A percentile compares a stretch with the other conserved stretches of the same genome.
Evolutionary conservation across 2,797 vertebrate species (phyloP).

Genomic region (Erpetoichthys calabaricus): DNA sequence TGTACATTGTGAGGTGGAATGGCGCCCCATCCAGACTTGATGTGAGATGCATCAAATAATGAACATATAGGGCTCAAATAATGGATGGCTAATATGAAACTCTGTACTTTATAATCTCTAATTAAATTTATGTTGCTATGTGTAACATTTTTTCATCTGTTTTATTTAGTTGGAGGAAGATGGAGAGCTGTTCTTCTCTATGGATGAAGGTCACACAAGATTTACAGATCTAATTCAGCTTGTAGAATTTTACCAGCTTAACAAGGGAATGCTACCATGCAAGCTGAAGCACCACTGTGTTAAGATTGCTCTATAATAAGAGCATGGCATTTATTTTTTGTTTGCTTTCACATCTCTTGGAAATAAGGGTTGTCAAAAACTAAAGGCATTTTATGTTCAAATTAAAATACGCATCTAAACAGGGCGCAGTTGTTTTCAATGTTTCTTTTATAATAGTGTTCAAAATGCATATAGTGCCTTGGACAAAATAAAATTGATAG

Average conservation of each 20-base stretch:
- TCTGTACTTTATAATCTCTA: neutral
- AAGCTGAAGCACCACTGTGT: conserved; percentile 88
- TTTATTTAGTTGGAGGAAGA: conserved; percentile 70
- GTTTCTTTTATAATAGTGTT: too few relatives aligned
- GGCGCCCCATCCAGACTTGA: too few relatives aligned
- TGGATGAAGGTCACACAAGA: conserved; percentile 84
- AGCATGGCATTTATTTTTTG: conserved; percentile 10
- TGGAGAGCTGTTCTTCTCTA: conserved; percentile 74
- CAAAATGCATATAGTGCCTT: too few relatives aligned
- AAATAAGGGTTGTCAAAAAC: neutral
- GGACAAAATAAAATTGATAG: too few relatives aligned
- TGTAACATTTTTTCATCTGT: neutral
- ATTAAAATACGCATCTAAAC: neutral
- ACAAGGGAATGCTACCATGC: conserved; percentile 84
- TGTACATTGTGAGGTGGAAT: too few relatives aligned
- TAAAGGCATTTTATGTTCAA: neutral
- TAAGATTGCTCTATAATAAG: conserved; percentile 65
- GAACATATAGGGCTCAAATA: too few relatives aligned
- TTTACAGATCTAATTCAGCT: conserved; percentile 93
- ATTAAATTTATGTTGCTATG: neutral
- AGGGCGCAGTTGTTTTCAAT: too few relatives aligned
- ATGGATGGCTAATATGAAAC: too few relatives aligned
- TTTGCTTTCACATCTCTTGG: neutral
- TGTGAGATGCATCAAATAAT: too few relatives aligned
- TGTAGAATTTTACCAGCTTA: conserved; percentile 94